phyloP scores from a whole-genome alignment of 2,113 vertebrate species.

The Ginglymostoma cirratum region DNA sequence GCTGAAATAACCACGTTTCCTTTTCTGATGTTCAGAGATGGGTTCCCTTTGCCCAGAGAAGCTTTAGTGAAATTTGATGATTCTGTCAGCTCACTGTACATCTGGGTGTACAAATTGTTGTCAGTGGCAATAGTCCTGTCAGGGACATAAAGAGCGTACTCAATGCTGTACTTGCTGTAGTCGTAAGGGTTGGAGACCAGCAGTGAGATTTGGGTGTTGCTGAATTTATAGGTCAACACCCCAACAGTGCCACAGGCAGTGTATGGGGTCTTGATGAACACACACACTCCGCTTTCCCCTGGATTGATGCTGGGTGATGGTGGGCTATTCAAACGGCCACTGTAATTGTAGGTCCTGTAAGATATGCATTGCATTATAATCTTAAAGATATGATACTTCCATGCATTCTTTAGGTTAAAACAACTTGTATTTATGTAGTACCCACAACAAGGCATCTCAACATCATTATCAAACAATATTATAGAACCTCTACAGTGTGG shows the following conservation, averaged over 20 bases:
- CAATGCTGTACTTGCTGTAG: not conserved
- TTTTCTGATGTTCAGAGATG: not conserved
- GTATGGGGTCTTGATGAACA: not conserved
- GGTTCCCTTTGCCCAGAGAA: not conserved
- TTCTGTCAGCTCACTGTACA: not conserved
- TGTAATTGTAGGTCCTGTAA: constrained; percentile 17
- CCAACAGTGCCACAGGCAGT: not conserved
- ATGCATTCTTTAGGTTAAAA: not conserved
- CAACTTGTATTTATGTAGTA: not conserved
- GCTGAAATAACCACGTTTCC: not conserved
- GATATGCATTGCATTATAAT: not conserved
- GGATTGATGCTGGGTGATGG: not conserved
- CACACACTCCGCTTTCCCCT: not conserved
- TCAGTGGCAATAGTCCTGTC: not conserved
- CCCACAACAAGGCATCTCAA: not conserved
- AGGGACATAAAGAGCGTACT: not conserved
- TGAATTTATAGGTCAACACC: not conserved
- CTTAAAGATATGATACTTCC: not conserved
- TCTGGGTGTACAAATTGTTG: not conserved
- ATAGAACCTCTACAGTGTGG: no score
- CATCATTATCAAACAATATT: not conserved
- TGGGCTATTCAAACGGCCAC: not conserved
- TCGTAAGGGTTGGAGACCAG: constrained; percentile 19
- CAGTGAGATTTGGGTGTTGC: not conserved
- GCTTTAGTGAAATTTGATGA: not conserved